These are phyloP conservation scores for Lepidurus apus DNA, from an alignment of 1,140 invertebrate species.

Conservation along the genomic window DNA sequence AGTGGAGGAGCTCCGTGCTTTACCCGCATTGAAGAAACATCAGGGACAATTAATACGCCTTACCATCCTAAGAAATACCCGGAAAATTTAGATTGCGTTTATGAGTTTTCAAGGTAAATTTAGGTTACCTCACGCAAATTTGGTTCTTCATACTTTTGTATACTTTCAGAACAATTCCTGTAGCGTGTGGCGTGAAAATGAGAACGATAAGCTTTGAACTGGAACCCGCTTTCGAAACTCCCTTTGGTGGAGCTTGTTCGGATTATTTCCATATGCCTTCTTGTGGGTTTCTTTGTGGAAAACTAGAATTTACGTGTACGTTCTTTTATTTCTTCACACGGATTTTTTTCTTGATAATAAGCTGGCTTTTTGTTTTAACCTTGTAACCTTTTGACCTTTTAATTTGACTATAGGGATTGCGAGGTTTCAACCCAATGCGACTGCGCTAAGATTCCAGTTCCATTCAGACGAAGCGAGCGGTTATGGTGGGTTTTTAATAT, in stretches of 20 bases:
- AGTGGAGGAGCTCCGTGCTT: constrained; percentile 41
- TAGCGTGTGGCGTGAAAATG: constrained; percentile 45
- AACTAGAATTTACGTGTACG: constrained; percentile 41
- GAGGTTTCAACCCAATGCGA: constrained; percentile 43
- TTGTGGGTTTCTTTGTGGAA: constrained; percentile 43
- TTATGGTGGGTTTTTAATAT: constrained; percentile 42
- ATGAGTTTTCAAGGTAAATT: constrained; percentile 44
- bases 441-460: constrained; percentile 44
- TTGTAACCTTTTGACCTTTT: constrained; percentile 34
- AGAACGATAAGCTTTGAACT: constrained; percentile 41
- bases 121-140: neutral
- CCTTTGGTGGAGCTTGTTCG: constrained; percentile 44
- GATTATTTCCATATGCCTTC: constrained; percentile 44
- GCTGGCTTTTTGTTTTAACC: no score
- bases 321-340: neutral
- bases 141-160: neutral
- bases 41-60: constrained; percentile 44
- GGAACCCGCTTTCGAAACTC: constrained; percentile 40
- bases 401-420: constrained; percentile 42
- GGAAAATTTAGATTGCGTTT: constrained; percentile 44
- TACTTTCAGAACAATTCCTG: constrained; percentile 39
- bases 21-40: constrained; percentile 42
- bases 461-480: constrained; percentile 43
- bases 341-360: constrained; percentile 24
- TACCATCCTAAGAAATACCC: constrained; percentile 44